Conservation (phyloP, 2,797 vertebrate genomes). For the Phylloscopus collybita region DNA sequence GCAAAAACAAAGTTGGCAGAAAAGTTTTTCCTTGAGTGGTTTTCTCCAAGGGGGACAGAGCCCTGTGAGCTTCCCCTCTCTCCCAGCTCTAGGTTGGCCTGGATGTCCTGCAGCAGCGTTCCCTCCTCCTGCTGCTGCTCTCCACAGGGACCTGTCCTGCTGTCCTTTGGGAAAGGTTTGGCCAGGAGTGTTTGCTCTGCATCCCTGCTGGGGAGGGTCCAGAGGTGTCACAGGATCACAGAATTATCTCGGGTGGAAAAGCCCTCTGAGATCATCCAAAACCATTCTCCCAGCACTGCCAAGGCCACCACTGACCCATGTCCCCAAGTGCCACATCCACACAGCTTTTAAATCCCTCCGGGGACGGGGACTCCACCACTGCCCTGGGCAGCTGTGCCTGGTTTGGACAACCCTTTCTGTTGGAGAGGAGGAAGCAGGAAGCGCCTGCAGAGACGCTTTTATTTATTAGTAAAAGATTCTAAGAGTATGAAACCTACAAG, state of each 20-base stretch:
- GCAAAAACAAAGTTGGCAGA: rapidly evolving
- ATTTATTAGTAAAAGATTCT: too few relatives aligned
- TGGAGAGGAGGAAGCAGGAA: too few relatives aligned
- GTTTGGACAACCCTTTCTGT: rapidly evolving
- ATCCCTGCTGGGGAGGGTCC: rapidly evolving
- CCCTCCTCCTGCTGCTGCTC: neutral
- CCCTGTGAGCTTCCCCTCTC: rapidly evolving
- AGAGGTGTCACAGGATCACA: too few relatives aligned
- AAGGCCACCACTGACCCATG: neutral
- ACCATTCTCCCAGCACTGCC: neutral
- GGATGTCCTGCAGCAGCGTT: rapidly evolving
- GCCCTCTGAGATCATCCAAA: rapidly evolving
- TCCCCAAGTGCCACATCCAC: neutral
- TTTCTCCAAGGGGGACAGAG: neutral
- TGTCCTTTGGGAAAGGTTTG: rapidly evolving
- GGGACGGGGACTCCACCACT: neutral
- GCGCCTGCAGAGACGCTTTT: too few relatives aligned
- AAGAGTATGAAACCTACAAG: too few relatives aligned
- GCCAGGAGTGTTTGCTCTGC: rapidly evolving
- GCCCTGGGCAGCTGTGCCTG: neutral
- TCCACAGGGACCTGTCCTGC: rapidly evolving
- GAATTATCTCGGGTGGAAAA: neutral
- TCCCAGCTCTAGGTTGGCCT: neutral
- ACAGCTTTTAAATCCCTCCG: rapidly evolving
- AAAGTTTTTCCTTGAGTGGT: rapidly evolving